Evolutionary conservation across 2,888 invertebrate genomes (phyloP), one percentile per base, ranked within the genome.

Genomic region (Netelia fuscicornis): DNA sequence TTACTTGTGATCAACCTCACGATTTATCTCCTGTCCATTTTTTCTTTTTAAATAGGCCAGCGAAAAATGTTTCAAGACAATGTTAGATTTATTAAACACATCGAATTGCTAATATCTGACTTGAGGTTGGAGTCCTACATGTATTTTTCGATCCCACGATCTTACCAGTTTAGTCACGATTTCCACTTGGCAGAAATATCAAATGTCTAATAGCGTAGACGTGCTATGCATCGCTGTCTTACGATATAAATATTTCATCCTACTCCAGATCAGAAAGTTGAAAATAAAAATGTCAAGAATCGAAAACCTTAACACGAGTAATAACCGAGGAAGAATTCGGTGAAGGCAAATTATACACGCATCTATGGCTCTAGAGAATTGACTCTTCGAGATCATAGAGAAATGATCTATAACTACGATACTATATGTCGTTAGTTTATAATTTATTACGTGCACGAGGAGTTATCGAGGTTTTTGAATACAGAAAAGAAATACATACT

Each of bases 131-230:
- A 67, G 56, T 81, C 83, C 62, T 20, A 72, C 30, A 75, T 82
- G 65, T 81, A 62, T 44, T 77, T 60, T 82, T 70, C 88, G 88
- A 88, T 91, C 90, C 90, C 91, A 91, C 91, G 91, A 91, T 90
- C 85, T 86, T 85, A 88, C 86, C 74, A 72, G 72, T 68, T 70
- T 23, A 83, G 85, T 85, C 87, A 84, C 82, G 86, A 85, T 84
- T 70, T 60, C 64, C 37, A 60, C 78, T 79, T 75, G 84, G 79
- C 80, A 85, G 83, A 85, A 86, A 87, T 87, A 87, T 86, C 83
- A 85, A 85, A 81, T 72, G 80, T 79, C 67, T 79, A 62, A 75
- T 60, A 48, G 79, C 54, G 25, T 17, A 75, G 65, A 60, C 78
- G 60, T 79, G 78, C 44, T 70, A 37, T 56, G 52, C 75, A 67